Evolutionary conservation across 2,797 vertebrate species (phyloP), one percentile per base, ranked within the genome.

Genomic region (Capromys pilorides): DNA sequence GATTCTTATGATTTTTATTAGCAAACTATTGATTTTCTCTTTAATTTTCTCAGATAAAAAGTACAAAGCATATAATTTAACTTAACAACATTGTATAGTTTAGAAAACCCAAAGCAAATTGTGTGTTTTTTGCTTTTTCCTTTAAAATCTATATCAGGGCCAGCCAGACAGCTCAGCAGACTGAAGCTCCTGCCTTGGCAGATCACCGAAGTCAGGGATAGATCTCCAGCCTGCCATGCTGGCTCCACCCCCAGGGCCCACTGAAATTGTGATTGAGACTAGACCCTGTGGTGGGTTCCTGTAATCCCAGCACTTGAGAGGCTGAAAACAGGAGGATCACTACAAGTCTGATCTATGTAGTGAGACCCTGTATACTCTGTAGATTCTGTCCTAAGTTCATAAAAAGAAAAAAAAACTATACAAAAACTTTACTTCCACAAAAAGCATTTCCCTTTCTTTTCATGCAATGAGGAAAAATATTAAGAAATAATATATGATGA

Each of bases 401-500:
- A 45, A 45, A 45, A n/a, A n/a, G n/a, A n/a, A n/a, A n/a, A n/a
- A 67, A 79, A 79, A 75, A 49, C 12, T 57, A 67, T 71, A 49
- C 39, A 69, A 36, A 36, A 4, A 62, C 19, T 87, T 86, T 45
- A 62, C 10, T 90, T 12, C 9, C 21, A 92, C 22, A 75, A 84
- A 87, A 86, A n/a, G 69, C 57, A 6, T 57, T 91, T 88, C 36
- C 39, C 21, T 67, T 79, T 67, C 31, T 95, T 79, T 84, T 92
- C 51, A 86, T 57, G 2, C 24, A 75, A 62, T 82, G 26, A 59
- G 78, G 5, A 73, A 93, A 45, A 78, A 6, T 73, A 73, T 84
- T 89, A 64, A 69, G 26, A 86, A 73, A 61, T 66, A 94, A 82
- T n/a, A 45, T 31, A 80, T 26, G 66, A 71, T 64, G 69, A 57